Conservation (phyloP, 2,113 vertebrate species). For the Bufo gargarizans region DNA sequence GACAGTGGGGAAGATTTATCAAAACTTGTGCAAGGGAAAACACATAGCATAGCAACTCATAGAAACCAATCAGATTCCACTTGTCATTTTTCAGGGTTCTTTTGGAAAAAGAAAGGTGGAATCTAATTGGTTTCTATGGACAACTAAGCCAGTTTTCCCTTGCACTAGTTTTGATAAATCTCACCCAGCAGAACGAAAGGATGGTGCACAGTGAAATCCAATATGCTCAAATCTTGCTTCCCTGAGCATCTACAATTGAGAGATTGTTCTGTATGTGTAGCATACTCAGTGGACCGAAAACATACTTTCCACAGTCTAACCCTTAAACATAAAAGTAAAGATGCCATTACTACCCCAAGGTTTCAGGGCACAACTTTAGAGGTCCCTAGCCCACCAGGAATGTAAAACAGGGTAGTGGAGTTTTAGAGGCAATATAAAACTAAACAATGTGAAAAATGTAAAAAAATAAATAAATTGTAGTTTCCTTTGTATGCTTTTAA, state of each 20-base stretch:
- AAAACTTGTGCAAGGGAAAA: too few relatives aligned
- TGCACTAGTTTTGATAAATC: too few relatives aligned
- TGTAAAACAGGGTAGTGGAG: not conserved
- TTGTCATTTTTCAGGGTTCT: too few relatives aligned
- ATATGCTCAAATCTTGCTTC: not conserved
- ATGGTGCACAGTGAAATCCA: not conserved
- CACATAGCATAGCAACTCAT: too few relatives aligned
- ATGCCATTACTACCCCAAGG: not conserved
- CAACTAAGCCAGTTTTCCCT: too few relatives aligned
- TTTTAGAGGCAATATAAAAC: not conserved
- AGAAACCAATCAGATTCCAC: too few relatives aligned
- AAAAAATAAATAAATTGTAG: not conserved
- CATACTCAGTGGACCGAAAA: not conserved
- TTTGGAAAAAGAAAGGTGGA: too few relatives aligned
- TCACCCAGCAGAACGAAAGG: not conserved
- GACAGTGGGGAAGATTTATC: too few relatives aligned
- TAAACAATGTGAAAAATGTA: not conserved
- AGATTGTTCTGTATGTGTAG: not conserved
- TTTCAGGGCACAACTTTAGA: not conserved
- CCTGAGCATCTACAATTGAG: not conserved
- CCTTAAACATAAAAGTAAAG: not conserved
- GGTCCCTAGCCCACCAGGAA: not conserved
- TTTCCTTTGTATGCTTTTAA: not conserved
- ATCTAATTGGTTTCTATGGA: too few relatives aligned
- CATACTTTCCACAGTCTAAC: not conserved